These are phyloP conservation scores for Leptoteleia sp. DNA, from an alignment of 1,140 invertebrate genomes.

Conservation along the genomic window DNA sequence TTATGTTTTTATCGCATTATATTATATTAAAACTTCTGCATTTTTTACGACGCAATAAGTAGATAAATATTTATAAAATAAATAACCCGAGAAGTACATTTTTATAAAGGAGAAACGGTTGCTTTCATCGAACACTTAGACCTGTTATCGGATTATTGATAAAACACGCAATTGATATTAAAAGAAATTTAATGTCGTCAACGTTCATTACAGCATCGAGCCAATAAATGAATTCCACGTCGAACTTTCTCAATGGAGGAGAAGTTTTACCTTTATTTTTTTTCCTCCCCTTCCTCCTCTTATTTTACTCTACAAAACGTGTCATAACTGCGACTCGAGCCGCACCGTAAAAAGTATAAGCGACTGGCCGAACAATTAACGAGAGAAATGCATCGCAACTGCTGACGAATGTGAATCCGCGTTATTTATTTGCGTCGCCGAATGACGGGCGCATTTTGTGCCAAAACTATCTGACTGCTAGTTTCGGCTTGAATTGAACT, in stretches of 20 bases:
- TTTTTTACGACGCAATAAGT: no score
- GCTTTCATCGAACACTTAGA: no score
- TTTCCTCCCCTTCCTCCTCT: neutral
- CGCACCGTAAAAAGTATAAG: constrained; percentile 15
- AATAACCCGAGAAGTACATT: no score
- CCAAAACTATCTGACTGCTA: constrained; percentile 49
- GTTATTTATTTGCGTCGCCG: constrained; percentile 54
- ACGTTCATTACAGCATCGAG: no score
- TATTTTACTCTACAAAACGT: neutral
- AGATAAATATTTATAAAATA: no score
- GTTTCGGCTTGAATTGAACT: constrained; percentile 59
- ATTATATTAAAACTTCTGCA: no score
- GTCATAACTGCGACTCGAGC: neutral
- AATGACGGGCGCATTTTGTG: constrained; percentile 48
- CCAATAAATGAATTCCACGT: neutral
- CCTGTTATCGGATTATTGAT: no score
- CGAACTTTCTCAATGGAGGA: neutral
- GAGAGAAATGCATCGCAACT: constrained; percentile 25
- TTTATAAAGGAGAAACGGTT: no score
- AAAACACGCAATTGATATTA: no score
- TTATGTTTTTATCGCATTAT: no score
- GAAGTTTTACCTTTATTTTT: no score
- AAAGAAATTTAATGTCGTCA: no score
- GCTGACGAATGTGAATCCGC: constrained; percentile 43
- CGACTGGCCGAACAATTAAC: constrained; percentile 26